phyloP scores from a whole-genome alignment of 2,888 invertebrate species.

The Linnaemya vulpina region DNA sequence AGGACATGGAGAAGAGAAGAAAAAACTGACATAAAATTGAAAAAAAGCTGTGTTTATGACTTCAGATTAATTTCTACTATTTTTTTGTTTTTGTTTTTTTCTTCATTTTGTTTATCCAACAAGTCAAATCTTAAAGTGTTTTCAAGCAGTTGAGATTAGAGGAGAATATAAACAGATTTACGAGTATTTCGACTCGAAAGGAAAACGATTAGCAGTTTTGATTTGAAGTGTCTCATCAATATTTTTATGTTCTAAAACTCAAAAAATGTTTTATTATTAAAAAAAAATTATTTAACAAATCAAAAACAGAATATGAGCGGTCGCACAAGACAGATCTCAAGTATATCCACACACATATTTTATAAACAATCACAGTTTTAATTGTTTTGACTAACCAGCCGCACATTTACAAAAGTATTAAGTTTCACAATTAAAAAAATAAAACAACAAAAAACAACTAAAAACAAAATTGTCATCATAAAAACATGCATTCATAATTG shows the following conservation, averaged over 20 bases:
- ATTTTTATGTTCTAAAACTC: not conserved
- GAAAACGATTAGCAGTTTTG: not conserved
- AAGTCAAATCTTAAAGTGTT: constrained; percentile 60
- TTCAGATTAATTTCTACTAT: constrained; percentile 33
- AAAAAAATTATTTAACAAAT: not conserved
- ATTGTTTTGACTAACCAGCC: constrained; percentile 8
- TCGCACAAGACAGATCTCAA: constrained; percentile 45
- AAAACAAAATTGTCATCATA: constrained; percentile 48
- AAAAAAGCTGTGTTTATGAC: constrained; percentile 11
- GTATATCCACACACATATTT: constrained; percentile 49
- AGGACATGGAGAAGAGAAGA: constrained; percentile 15
- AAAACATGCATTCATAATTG: constrained; percentile 35
- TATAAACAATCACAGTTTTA: constrained; percentile 54
- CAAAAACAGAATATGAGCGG: not conserved
- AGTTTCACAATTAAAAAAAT: constrained; percentile 63
- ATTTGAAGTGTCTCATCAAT: constrained; percentile 14
- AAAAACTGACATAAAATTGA: constrained; percentile 14
- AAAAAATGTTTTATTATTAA: not conserved
- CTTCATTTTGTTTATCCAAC: constrained; percentile 56
- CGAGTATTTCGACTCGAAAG: not conserved
- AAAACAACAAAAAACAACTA: not conserved
- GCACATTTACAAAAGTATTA: constrained; percentile 36
- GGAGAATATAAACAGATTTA: constrained; percentile 3
- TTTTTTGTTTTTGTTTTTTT: constrained; percentile 2
- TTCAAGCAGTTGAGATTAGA: constrained; percentile 65